phyloP scores from a whole-genome alignment of 1,140 invertebrate genomes.

The Brachystomella parvula region DNA sequence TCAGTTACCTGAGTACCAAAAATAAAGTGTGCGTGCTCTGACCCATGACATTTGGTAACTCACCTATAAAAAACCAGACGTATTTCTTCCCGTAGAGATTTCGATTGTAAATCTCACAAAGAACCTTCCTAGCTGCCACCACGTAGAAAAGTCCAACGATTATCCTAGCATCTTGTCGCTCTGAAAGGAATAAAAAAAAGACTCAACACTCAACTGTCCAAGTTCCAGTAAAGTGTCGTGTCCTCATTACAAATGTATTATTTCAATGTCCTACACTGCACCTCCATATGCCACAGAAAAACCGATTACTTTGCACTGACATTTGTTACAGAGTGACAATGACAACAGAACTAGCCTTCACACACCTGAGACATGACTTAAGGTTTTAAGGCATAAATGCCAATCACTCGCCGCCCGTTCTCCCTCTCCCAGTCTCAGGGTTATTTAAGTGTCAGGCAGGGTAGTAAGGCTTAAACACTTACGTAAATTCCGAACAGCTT shows the following conservation, averaged over 20 bases:
- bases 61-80: conserved; percentile 99
- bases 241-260: too few species aligned
- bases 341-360: conserved; percentile 8
- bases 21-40: background rate
- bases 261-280: too few species aligned
- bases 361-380: too few species aligned
- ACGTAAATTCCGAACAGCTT: conserved; percentile 84
- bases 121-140: conserved; percentile 84
- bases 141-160: conserved; percentile 98
- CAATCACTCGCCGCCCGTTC: too few species aligned
- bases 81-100: conserved; percentile 90
- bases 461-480: too few species aligned
- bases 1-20: background rate
- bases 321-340: background rate
- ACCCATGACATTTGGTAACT: conserved; percentile 42
- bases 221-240: too few species aligned
- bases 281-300: too few species aligned
- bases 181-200: background rate
- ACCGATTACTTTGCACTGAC: background rate
- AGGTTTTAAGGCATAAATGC: too few species aligned
- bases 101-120: conserved; percentile 95
- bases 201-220: too few species aligned
- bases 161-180: conserved; percentile 83
- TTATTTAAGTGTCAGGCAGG: too few species aligned
- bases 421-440: too few species aligned